Evolutionary conservation across 2,113 vertebrate genomes (phyloP).

Genomic region (Leucopternis melanops): DNA sequence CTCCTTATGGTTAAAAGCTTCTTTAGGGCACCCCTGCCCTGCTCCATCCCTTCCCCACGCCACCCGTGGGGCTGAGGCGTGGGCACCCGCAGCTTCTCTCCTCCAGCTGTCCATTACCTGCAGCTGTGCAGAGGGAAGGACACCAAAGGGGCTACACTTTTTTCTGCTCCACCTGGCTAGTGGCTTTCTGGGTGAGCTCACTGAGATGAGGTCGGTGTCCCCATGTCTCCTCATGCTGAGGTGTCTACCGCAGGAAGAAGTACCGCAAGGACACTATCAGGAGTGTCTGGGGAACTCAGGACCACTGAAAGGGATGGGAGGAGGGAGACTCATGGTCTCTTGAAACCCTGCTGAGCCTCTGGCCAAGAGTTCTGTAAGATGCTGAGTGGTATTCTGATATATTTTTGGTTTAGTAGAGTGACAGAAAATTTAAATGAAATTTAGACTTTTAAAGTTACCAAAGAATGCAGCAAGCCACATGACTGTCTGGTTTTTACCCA

Average conservation of each 20-base stretch:
- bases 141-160: neutral
- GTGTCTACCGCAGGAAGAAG: neutral
- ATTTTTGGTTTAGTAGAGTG: neutral
- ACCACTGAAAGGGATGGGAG: neutral
- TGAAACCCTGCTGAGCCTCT: neutral
- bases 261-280: neutral
- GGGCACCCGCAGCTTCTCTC: neutral
- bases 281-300: neutral
- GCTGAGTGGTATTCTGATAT: neutral
- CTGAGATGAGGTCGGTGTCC: neutral
- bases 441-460: neutral
- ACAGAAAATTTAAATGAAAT: neutral
- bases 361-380: neutral
- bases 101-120: neutral
- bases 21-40: too few species aligned
- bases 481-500: neutral
- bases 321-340: neutral
- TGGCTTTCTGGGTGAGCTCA: neutral
- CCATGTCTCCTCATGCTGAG: neutral
- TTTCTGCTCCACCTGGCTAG: neutral
- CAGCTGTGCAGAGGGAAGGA: neutral
- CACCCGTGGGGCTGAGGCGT: accelerated
- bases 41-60: neutral
- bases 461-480: neutral
- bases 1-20: neutral